Conservation (phyloP, 2,888 invertebrate species). For the Ophion costatus region DNA sequence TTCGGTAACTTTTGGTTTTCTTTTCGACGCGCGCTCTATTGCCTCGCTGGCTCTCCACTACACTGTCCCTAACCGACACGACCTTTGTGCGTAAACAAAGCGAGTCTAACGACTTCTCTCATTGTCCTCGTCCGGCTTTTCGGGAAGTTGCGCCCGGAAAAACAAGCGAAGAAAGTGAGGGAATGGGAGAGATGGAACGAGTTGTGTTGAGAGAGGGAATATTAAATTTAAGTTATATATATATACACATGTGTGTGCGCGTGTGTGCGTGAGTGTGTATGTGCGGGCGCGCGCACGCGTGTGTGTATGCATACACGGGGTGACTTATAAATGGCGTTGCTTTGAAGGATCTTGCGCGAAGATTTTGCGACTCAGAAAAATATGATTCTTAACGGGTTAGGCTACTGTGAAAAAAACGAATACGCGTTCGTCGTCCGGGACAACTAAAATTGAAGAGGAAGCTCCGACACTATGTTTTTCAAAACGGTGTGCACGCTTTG, state of each 20-base stretch:
- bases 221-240: neutral
- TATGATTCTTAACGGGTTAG: no score
- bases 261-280: no score
- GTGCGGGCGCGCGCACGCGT: no score
- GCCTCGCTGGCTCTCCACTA: neutral
- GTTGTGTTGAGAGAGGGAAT: neutral
- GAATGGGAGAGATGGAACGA: neutral
- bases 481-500: no score
- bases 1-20: neutral
- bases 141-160: neutral
- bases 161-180: slow-evolving; percentile 15
- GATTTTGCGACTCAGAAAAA: no score
- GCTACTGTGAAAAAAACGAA: no score
- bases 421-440: no score
- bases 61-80: neutral
- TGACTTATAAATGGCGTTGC: neutral
- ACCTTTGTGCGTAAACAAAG: slow-evolving; percentile 57
- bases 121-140: slow-evolving; percentile 27
- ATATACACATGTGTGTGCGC: no score
- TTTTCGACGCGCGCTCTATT: slow-evolving; percentile 1
- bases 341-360: neutral
- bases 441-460: no score
- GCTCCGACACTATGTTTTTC: no score
- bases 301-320: no score
- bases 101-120: slow-evolving; percentile 54